Evolutionary conservation across 2,888 invertebrate species (phyloP).

Genomic region (Camponotus fellah): DNA sequence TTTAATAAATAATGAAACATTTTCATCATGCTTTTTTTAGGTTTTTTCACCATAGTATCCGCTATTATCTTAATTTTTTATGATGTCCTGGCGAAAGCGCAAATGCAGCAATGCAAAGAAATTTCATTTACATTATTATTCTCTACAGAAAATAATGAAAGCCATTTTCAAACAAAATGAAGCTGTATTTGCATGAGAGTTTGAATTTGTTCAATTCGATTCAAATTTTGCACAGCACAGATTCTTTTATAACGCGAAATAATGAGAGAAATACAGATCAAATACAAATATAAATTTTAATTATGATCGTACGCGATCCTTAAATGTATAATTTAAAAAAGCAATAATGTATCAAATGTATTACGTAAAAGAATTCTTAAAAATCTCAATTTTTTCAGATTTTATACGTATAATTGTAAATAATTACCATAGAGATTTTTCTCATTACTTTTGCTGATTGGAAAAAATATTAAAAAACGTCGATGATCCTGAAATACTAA

Average conservation of each 20-base stretch:
- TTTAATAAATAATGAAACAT: not conserved
- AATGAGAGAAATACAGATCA: not conserved
- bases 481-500: not conserved
- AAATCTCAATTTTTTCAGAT: not conserved
- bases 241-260: not conserved
- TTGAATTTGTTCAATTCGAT: not conserved
- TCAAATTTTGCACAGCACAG: not conserved
- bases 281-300: not conserved
- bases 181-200: not conserved
- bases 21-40: not conserved
- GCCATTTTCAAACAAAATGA: not conserved
- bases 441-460: not conserved
- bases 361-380: not conserved
- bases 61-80: not conserved
- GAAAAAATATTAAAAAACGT: not conserved
- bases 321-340: not conserved
- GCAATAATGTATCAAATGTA: not conserved
- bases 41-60: not conserved
- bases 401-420: not conserved
- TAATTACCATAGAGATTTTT: not conserved
- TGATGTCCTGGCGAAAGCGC: not conserved
- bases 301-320: too few relatives aligned
- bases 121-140: not conserved
- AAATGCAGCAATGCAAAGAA: not conserved
- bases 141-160: not conserved